Conservation (phyloP, 2,888 invertebrate genomes). For the Microdon myrmicae region DNA sequence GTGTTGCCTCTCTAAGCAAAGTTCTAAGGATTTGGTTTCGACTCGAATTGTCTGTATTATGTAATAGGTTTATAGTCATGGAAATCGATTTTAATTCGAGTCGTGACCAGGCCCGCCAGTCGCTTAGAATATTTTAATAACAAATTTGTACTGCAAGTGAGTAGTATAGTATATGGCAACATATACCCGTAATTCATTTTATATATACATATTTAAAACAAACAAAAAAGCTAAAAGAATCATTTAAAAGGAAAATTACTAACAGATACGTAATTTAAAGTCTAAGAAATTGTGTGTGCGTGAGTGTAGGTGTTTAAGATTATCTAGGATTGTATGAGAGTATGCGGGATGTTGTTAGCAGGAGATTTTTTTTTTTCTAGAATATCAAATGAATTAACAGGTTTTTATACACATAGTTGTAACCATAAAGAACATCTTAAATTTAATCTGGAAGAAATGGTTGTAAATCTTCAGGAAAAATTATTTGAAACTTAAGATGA, state of each 20-base stretch:
- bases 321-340: slow-evolving; percentile 14
- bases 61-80: background rate
- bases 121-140: background rate
- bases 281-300: slow-evolving; percentile 18
- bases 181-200: background rate
- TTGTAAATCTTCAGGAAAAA: too few relatives aligned
- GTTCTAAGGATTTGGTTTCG: slow-evolving; percentile 6
- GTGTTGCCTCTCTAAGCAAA: slow-evolving; percentile 23
- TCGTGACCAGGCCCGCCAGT: background rate
- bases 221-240: slow-evolving; percentile 31
- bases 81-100: background rate
- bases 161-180: too few relatives aligned
- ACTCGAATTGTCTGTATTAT: slow-evolving; percentile 22
- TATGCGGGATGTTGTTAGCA: slow-evolving; percentile 13
- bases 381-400: slow-evolving; percentile 29
- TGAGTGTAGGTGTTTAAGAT: too few relatives aligned
- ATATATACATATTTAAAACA: slow-evolving; percentile 3
- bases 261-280: slow-evolving; percentile 46
- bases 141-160: background rate
- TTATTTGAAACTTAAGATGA: too few relatives aligned
- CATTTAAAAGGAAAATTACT: slow-evolving; percentile 20
- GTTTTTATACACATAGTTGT: slow-evolving; percentile 43
- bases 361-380: slow-evolving; percentile 16
- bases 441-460: too few relatives aligned
- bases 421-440: slow-evolving; percentile 36